Percentiles rank a stretch among this genome's conserved stretches.
These are phyloP conservation scores for Parauchenoglanis ngamensis DNA, from an alignment of 2,797 vertebrate species.

Conservation along the genomic window DNA sequence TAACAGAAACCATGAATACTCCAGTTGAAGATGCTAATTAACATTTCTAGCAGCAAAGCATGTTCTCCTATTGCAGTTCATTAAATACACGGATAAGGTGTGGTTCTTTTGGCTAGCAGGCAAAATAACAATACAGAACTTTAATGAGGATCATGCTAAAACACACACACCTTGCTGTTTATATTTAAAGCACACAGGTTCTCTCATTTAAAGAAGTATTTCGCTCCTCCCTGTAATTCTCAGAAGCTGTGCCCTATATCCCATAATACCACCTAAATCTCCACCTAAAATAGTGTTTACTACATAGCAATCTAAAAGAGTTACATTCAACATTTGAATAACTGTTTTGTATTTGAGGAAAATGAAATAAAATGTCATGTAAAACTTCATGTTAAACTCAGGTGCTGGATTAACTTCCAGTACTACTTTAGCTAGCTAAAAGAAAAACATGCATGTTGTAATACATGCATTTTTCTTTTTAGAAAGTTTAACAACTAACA, in stretches of 20 bases:
- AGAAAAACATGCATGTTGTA: background rate
- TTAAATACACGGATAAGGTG: background rate
- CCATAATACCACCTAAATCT: background rate
- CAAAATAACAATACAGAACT: constrained; percentile 6
- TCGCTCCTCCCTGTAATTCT: constrained; percentile 40
- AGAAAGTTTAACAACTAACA: background rate
- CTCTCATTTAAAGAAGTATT: constrained; percentile 7
- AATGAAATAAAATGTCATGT: background rate
- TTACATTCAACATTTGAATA: background rate
- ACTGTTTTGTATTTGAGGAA: background rate
- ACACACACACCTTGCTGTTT: constrained; percentile 25
- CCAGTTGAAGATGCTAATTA: background rate
- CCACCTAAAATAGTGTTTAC: background rate
- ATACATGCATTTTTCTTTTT: background rate
- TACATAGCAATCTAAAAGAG: background rate
- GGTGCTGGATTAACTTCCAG: background rate
- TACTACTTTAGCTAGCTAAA: background rate
- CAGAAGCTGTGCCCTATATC: constrained; percentile 6
- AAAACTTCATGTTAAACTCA: background rate
- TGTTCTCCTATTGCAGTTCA: background rate
- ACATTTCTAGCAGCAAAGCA: background rate
- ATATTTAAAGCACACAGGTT: constrained; percentile 39
- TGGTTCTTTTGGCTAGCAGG: background rate
- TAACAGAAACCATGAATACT: background rate
- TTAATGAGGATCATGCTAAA: background rate